Conservation (phyloP, 2,113 vertebrate species). For the Gobius niger region DNA sequence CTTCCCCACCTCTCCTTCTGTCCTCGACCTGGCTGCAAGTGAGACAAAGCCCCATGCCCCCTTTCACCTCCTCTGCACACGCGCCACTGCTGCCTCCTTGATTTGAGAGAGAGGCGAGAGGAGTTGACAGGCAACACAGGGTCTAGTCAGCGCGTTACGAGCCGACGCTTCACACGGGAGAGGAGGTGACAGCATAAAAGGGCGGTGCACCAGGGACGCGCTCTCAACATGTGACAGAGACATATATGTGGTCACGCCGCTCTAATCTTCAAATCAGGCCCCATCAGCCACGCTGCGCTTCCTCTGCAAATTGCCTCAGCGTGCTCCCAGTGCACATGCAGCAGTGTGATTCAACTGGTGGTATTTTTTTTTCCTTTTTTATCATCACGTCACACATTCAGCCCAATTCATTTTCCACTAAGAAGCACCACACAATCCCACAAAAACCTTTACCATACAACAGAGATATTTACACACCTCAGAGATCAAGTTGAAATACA, state of each 20-base stretch:
- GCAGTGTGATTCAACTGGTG: constrained; percentile 16
- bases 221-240: background rate
- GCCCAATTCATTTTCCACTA: constrained; percentile 18
- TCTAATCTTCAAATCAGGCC: constrained; percentile 64
- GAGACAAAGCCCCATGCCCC: constrained; percentile 14
- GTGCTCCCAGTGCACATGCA: constrained; percentile 4
- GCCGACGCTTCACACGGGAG: constrained; percentile 51
- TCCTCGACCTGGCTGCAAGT: constrained; percentile 18
- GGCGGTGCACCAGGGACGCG: constrained; percentile 10
- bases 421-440: background rate
- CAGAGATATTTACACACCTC: too few relatives aligned
- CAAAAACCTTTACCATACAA: constrained; percentile 1
- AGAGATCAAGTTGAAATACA: background rate
- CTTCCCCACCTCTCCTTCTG: constrained; percentile 16
- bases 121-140: constrained; percentile 63
- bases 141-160: constrained; percentile 56
- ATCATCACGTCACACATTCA: constrained; percentile 18
- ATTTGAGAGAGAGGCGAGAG: constrained; percentile 56
- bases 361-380: constrained; percentile 7
- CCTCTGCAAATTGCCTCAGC: constrained; percentile 63
- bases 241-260: constrained; percentile 33
- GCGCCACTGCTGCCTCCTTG: constrained; percentile 13
- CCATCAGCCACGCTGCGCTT: constrained; percentile 59
- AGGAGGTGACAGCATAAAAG: constrained; percentile 59
- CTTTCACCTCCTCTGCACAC: background rate